Percentiles rank a stretch among this genome's conserved stretches.
phyloP scores from a whole-genome alignment of 2,888 invertebrate genomes.

The Andrena hattorfiana region DNA sequence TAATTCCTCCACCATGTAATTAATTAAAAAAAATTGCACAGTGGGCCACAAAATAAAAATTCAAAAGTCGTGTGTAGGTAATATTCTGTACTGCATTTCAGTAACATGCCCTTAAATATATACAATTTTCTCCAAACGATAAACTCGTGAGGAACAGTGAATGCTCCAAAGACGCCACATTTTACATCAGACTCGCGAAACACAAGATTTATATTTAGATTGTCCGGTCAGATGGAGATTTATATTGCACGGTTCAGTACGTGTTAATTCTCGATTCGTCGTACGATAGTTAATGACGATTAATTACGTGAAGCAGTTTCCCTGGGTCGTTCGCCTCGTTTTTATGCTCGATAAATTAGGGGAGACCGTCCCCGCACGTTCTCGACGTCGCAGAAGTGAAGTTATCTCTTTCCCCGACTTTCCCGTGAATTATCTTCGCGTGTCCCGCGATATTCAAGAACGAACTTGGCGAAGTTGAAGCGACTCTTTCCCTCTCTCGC shows the following conservation, averaged over 20 bases:
- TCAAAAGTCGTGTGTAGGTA: too few relatives aligned
- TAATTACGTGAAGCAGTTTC: neutral
- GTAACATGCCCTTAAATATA: too few relatives aligned
- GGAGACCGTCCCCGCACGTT: slow-evolving; percentile 18
- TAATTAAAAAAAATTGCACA: too few relatives aligned
- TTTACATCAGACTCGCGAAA: too few relatives aligned
- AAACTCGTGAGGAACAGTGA: too few relatives aligned
- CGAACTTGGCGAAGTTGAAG: slow-evolving; percentile 43
- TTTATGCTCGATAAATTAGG: slow-evolving; percentile 28
- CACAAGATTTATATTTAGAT: too few relatives aligned
- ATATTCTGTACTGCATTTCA: too few relatives aligned
- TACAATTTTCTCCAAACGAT: too few relatives aligned
- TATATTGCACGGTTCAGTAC: neutral
- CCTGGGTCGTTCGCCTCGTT: neutral
- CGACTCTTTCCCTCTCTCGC: slow-evolving; percentile 30
- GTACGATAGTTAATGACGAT: neutral
- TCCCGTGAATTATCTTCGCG: slow-evolving; percentile 49
- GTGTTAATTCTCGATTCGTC: neutral
- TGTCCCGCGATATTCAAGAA: slow-evolving; percentile 44
- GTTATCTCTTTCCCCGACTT: slow-evolving; percentile 41
- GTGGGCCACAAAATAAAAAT: too few relatives aligned
- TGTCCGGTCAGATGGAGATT: neutral
- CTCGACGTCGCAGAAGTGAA: slow-evolving; percentile 32
- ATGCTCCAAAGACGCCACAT: too few relatives aligned
- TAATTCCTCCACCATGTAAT: too few relatives aligned